Base-by-base conservation (phyloP, 2,888 invertebrate genomes). In the Nomada fabriciana region DNA sequence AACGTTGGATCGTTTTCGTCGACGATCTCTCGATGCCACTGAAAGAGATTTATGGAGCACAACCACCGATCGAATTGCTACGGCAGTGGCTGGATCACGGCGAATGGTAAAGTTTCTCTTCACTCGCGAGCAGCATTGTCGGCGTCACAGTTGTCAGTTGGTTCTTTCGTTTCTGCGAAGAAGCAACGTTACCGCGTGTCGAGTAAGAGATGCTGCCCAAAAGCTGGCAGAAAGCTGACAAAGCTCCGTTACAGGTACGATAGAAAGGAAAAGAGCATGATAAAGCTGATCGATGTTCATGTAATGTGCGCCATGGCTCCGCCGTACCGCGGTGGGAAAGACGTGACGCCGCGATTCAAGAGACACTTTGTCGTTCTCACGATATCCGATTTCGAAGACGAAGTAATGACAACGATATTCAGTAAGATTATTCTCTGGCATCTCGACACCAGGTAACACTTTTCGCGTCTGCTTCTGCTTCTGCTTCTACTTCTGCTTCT, bases 11-110 rank as follows among this genome's bases (percentile, higher is more conserved):
- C 18, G 96, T 98, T 64, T 99, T 99, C 93, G 98, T 99, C 52
- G 99, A 99, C 91, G 99, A 99, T 93, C 96, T 99, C n/a, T 98
- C 98, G 90, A 98, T 99, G 98, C 99, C 99, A 0, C 95, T 97
- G 89, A 96, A 97, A 73, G 98, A 98, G 94, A 96, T 96, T 2
- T 98, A 98, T 91, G 99, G 98, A 0, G 98, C 98, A 0, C 98
- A 99, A 93, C 98, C 99, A 0, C 98, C 99, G 0, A 98, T 99
- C 75, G 99, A 99, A 93, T 94, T 99, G 59, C 94, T 99, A 36
- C 95, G 99, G 29, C 98, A 98, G 94, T 97, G 97, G 95, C 96
- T 98, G 60, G 99, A 99, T 94, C 97, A 98, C 88, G 96, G 96
- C 86, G 96, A 97, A 91, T 99, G 98, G 98, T 93, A 84, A 69